phyloP scores from a whole-genome alignment of 37 sponge, comb jelly and placozoan species.

The Halichondria panicea region DNA sequence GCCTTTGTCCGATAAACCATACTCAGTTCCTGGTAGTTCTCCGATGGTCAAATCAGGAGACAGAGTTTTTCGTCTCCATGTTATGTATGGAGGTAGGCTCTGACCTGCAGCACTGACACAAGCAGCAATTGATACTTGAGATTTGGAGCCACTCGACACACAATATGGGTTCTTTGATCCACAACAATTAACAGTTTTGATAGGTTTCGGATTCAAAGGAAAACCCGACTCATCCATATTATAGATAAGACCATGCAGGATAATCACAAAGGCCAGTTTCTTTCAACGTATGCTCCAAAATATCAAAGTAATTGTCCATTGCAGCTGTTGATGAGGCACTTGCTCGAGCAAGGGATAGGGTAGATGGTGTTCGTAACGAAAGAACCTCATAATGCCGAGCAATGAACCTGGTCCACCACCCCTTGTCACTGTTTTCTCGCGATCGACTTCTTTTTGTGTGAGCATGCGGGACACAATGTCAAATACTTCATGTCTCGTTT shows the following conservation, averaged over 20 bases:
- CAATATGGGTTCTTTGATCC: constrained; percentile 8
- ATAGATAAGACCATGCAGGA: constrained; percentile 17
- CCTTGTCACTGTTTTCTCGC: too few species aligned
- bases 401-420: too few species aligned
- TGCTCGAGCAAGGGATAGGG: too few species aligned
- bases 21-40: constrained; percentile 38
- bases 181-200: constrained; percentile 9
- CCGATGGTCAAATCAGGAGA: constrained; percentile 16
- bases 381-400: too few species aligned
- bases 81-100: constrained; percentile 30
- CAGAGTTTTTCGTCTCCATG: constrained; percentile 22
- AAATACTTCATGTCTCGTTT: too few species aligned
- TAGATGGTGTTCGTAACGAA: too few species aligned
- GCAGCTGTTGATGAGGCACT: too few species aligned
- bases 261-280: constrained; percentile 42
- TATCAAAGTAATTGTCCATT: too few species aligned
- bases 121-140: constrained; percentile 25
- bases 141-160: constrained; percentile 8
- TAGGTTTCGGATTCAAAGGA: constrained; percentile 8
- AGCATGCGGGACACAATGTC: too few species aligned
- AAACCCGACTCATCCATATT: constrained; percentile 52
- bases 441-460: too few species aligned
- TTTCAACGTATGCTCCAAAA: too few species aligned
- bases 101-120: constrained; percentile 33
- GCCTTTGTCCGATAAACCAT: constrained; percentile 35